Evolutionary conservation across 1,140 invertebrate genomes (phyloP), one percentile per base, ranked within the genome.

Genomic region (Xylocopa sonorina): DNA sequence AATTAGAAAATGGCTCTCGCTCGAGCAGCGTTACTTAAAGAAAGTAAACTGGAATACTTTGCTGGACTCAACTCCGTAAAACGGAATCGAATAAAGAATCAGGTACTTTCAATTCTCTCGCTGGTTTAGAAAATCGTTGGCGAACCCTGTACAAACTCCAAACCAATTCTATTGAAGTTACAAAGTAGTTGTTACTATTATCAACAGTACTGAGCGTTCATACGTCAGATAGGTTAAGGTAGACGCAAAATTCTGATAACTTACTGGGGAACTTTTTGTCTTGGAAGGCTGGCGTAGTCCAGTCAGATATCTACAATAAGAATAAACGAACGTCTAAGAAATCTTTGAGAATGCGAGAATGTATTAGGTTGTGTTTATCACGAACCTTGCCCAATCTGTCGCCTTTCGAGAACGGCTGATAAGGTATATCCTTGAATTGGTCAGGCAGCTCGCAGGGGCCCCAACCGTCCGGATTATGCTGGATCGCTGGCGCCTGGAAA

Each of bases 341-440:
- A 46, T 53, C 2, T 62, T 60, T 29, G 41, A 14, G 29, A 66
- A 48, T 16, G 29, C 10, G 1, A 38, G 48, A 29, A 32, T 14
- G 14, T 60, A 0, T 77, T 50, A 50, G n/a, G n/a, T n/a, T n/a
- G n/a, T n/a, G 29, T 29, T 32, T 50, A 34, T 41, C 1, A 71
- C 55, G 51, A 16, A 96, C 96, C 94, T 99, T 99, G 87, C 98
- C 99, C 68, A 99, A 93, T 81, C 98, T 95, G 93, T 99, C 98
- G 74, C 97, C 98, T 94, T 99, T 99, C 66, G 98, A 98, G 91
- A 99, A 99, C 24, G 98, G 98, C 92, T 99, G 98, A 92, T 99
- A 99, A 0, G 99, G 98, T 95, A 99, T 99, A 93, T 99, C 98
- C 91, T 97, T 97, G 92, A 98, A 99, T 91, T 98, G 97, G 80